Conservation (phyloP, 1,140 invertebrate genomes). For the Zelostemma sp. region DNA sequence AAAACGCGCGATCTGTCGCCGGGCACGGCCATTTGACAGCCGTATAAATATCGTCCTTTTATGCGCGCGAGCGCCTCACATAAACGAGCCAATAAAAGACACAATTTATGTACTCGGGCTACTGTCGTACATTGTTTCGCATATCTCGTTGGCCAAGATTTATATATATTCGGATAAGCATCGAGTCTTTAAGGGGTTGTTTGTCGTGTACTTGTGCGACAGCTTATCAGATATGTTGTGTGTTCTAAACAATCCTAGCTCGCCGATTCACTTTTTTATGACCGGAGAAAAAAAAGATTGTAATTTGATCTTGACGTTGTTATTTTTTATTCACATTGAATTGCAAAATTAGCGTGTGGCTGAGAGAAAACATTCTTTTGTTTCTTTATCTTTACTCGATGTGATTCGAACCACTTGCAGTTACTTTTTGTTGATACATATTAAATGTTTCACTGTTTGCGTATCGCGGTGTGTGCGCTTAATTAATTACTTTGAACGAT, state of each 20-base stretch:
- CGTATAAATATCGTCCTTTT: constrained; percentile 35
- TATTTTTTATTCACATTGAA: no score
- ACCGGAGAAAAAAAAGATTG: no score
- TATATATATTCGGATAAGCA: constrained; percentile 41
- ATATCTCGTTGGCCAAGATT: constrained; percentile 38
- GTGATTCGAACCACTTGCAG: no score
- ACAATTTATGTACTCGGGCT: constrained; percentile 19
- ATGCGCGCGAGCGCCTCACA: constrained; percentile 9
- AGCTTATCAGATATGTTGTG: constrained; percentile 28
- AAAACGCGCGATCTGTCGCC: constrained; percentile 37
- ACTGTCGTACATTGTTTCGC: constrained; percentile 34
- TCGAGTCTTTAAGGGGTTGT: constrained; percentile 41
- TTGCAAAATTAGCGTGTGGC: no score
- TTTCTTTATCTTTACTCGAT: no score
- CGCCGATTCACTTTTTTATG: no score
- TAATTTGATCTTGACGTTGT: no score
- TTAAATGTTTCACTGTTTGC: no score
- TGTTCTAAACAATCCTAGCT: constrained; percentile 5
- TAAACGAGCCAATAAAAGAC: constrained; percentile 26
- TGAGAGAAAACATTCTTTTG: no score
- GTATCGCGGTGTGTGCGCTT: no score
- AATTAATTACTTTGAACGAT: no score
- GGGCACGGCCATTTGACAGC: constrained; percentile 25
- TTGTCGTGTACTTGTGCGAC: constrained; percentile 42
- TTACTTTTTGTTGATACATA: no score